Percentiles rank a stretch among this genome's conserved stretches.
These are phyloP conservation scores for Eudasyphora cyanicolor DNA, from an alignment of 2,888 invertebrate genomes.

Conservation along the genomic window DNA sequence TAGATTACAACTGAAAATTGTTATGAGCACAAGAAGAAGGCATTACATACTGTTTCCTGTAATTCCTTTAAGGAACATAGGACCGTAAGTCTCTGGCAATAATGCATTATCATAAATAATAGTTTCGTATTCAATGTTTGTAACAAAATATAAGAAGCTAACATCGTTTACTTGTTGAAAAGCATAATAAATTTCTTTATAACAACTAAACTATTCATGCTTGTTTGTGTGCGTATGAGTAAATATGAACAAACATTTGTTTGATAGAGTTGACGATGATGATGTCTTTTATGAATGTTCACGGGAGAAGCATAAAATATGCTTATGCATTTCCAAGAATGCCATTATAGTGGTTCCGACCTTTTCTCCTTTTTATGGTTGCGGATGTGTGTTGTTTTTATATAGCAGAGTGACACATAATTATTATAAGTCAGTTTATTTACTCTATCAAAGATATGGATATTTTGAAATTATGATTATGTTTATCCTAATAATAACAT, in stretches of 20 bases:
- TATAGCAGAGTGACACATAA: neutral
- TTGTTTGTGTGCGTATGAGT: neutral
- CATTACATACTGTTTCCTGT: no score
- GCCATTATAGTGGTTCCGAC: neutral
- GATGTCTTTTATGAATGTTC: neutral
- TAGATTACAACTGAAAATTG: no score
- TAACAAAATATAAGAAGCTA: no score
- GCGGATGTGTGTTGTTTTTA: neutral
- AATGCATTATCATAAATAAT: no score
- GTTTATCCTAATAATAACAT: neutral
- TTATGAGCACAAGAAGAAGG: no score
- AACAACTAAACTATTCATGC: no score
- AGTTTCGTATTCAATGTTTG: no score
- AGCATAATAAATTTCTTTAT: no score
- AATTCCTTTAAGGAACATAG: no score
- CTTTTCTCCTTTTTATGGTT: neutral
- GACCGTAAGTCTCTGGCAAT: no score
- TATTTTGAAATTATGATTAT: constrained; percentile 8
- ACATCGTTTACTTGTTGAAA: no score
- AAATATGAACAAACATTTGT: neutral
- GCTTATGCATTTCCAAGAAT: neutral
- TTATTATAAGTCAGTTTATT: constrained; percentile 8
- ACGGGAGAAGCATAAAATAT: neutral
- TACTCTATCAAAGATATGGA: neutral
- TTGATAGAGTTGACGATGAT: neutral